Percentiles rank a stretch among this genome's conserved stretches.
phyloP scores from a whole-genome alignment of 92 coral and sea anemone species.

The Porites rus region DNA sequence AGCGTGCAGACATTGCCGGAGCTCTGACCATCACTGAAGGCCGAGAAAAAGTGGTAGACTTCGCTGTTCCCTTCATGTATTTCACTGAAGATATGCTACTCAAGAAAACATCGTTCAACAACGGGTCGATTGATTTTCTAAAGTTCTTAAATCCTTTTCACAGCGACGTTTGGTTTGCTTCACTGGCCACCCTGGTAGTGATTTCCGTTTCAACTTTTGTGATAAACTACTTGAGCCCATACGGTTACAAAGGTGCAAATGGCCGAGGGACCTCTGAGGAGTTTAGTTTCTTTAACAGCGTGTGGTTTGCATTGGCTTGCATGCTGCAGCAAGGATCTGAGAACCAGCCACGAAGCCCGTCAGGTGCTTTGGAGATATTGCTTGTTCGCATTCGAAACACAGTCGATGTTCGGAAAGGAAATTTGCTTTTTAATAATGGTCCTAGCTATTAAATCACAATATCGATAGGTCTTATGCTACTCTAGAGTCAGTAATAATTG shows the following conservation, averaged over 20 bases:
- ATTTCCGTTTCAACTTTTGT: slow-evolving; percentile 46
- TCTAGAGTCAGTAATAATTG: too few species aligned
- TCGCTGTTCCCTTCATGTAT: slow-evolving; percentile 59
- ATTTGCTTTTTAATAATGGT: slow-evolving; percentile 62
- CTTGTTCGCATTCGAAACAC: background rate
- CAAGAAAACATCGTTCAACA: slow-evolving; percentile 35
- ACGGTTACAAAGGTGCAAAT: slow-evolving; percentile 55
- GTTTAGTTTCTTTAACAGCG: slow-evolving; percentile 53
- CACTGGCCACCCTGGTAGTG: slow-evolving; percentile 36
- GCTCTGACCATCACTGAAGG: slow-evolving; percentile 49
- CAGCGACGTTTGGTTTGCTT: slow-evolving; percentile 65
- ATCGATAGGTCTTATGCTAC: background rate
- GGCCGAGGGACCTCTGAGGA: slow-evolving; percentile 56
- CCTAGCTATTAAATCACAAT: background rate
- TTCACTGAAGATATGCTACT: slow-evolving; percentile 54
- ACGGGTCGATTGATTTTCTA: slow-evolving; percentile 31
- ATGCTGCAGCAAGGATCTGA: slow-evolving; percentile 83
- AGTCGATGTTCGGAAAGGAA: slow-evolving; percentile 52
- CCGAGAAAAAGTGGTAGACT: slow-evolving; percentile 62
- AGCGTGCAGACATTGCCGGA: slow-evolving; percentile 76
- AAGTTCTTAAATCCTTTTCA: slow-evolving; percentile 78
- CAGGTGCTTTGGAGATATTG: slow-evolving; percentile 34
- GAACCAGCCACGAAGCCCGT: slow-evolving; percentile 53
- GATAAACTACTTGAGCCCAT: slow-evolving; percentile 73
- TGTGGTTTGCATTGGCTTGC: slow-evolving; percentile 74